phyloP scores from a whole-genome alignment of 2,888 invertebrate species.

The Coelogynopora nodosa region DNA sequence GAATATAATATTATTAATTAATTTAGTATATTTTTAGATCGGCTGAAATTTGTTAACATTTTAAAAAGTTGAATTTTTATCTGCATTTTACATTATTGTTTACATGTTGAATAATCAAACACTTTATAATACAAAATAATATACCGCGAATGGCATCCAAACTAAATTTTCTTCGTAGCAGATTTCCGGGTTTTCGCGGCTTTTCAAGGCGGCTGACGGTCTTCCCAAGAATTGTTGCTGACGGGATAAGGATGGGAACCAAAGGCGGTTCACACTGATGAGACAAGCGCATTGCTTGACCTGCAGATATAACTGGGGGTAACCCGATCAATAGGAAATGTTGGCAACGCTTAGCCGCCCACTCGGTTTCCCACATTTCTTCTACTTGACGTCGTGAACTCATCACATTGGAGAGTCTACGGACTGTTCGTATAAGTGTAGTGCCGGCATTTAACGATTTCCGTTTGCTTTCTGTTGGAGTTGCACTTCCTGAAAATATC shows the following conservation, averaged over 20 bases:
- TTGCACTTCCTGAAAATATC: not conserved
- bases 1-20: too few species aligned
- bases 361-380: not conserved
- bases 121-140: too few species aligned
- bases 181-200: not conserved
- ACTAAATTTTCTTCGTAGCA: not conserved
- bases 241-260: not conserved
- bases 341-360: not conserved
- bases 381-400: not conserved
- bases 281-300: not conserved
- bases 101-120: too few species aligned
- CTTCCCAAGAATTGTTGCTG: not conserved
- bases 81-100: too few species aligned
- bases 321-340: not conserved
- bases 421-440: not conserved
- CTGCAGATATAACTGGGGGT: not conserved
- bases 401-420: not conserved
- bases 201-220: not conserved
- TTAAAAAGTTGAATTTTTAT: too few species aligned
- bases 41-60: too few species aligned
- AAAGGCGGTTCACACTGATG: not conserved
- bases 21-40: too few species aligned
- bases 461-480: not conserved
- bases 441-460: not conserved
- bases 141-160: not conserved